Conservation (phyloP, 2,113 vertebrate genomes). For the Octodon degus region DNA sequence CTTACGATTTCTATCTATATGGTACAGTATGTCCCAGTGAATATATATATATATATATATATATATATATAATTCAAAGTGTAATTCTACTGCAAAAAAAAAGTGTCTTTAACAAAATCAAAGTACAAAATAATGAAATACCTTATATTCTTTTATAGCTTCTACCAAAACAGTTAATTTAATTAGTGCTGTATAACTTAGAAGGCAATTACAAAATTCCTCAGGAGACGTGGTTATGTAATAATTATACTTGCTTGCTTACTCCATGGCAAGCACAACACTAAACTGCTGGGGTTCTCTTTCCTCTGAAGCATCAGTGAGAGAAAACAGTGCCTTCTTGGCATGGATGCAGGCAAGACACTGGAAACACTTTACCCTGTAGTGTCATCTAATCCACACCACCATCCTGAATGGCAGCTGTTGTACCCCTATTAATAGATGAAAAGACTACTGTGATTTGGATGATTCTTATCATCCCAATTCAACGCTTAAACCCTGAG, state of each 20-base stretch:
- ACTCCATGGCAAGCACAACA: background rate
- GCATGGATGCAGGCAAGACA: background rate
- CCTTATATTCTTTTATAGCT: background rate
- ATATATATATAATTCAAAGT: background rate
- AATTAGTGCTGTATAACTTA: slow-evolving; percentile 4
- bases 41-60: background rate
- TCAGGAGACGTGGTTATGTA: background rate
- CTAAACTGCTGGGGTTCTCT: background rate
- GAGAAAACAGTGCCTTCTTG: background rate
- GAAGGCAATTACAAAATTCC: background rate
- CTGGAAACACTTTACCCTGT: background rate
- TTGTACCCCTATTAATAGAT: background rate
- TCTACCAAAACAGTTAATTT: background rate
- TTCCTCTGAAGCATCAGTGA: background rate
- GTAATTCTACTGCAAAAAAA: background rate
- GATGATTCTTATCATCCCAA: background rate
- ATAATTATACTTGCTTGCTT: background rate
- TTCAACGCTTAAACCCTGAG: background rate
- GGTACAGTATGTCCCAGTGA: background rate
- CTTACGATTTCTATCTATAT: background rate
- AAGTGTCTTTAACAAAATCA: background rate
- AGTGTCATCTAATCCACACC: background rate
- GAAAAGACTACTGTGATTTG: background rate
- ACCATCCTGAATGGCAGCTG: background rate
- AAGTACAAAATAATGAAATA: background rate